A percentile compares a stretch with the other conserved stretches of the same genome.
These are phyloP conservation scores for Germaria angustata DNA, from an alignment of 2,888 invertebrate genomes.

Conservation along the genomic window DNA sequence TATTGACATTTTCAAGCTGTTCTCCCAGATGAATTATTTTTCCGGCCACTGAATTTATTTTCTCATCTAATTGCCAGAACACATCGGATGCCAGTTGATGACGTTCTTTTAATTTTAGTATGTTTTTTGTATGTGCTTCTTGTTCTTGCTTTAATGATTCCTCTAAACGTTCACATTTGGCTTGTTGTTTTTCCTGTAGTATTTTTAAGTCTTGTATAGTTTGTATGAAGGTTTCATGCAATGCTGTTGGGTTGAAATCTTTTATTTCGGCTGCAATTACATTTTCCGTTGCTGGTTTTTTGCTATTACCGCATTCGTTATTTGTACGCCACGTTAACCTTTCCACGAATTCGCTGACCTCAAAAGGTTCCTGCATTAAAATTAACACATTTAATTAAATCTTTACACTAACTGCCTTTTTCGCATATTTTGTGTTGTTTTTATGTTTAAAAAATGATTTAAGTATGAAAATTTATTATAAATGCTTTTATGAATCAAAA, in stretches of 20 bases:
- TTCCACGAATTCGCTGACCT: conserved; percentile 98
- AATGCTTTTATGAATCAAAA: no score
- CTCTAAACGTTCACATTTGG: conserved; percentile 92
- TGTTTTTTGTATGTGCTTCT: conserved; percentile 88
- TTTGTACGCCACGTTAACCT: conserved; percentile 96
- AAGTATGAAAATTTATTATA: no score
- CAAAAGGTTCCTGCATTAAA: conserved; percentile 91
- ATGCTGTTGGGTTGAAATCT: conserved; percentile 90
- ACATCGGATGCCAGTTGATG: conserved; percentile 93
- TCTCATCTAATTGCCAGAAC: conserved; percentile 95
- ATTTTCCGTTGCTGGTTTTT: conserved; percentile 41
- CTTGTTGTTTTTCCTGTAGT: conserved; percentile 90
- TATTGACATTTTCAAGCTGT: conserved; percentile 97
- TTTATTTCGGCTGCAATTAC: conserved; percentile 75
- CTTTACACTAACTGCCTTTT: no score
- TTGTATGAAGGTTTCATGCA: conserved; percentile 95
- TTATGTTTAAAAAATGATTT: no score
- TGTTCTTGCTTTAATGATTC: conserved; percentile 92
- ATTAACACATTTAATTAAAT: no score
- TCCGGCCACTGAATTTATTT: conserved; percentile 97
- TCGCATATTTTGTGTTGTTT: no score
- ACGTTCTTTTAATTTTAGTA: conserved; percentile 90
- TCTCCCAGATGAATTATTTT: conserved; percentile 99
- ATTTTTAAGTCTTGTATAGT: conserved; percentile 91
- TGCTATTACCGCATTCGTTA: conserved; percentile 83